phyloP scores from a whole-genome alignment of 2,888 invertebrate genomes.

The Trichacis sp. region DNA sequence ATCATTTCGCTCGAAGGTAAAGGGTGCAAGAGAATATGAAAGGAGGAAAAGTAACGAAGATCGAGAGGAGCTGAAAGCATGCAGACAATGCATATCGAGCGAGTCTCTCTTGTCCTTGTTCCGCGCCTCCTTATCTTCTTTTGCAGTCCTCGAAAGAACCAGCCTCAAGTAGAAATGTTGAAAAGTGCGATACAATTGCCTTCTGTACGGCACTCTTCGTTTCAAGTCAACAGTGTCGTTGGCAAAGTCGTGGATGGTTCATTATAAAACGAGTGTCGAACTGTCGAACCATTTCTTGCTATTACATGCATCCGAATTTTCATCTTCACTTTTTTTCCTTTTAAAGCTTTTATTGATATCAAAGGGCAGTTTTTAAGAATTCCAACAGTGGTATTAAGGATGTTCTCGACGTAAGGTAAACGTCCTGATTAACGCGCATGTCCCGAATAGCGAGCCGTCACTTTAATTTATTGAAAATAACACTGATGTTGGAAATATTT shows the following conservation, averaged over 20 bases:
- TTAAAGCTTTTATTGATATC: no score
- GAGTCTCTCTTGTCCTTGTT: conserved; percentile 19
- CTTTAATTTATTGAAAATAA: no score
- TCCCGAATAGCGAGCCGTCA: no score
- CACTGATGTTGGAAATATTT: no score
- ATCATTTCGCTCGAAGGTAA: not conserved
- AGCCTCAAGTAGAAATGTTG: conserved; percentile 24
- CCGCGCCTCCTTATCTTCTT: conserved; percentile 19
- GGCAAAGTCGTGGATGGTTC: conserved; percentile 25
- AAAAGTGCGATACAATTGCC: conserved; percentile 39
- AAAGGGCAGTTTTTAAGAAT: no score
- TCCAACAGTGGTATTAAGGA: no score
- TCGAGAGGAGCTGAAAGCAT: conserved; percentile 26
- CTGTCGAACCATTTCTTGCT: conserved; percentile 6
- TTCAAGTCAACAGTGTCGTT: conserved; percentile 35
- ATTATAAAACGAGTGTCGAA: conserved; percentile 19
- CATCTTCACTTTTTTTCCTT: no score
- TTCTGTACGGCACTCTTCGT: conserved; percentile 19
- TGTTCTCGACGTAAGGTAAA: no score
- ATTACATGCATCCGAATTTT: no score
- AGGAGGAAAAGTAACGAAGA: conserved; percentile 15
- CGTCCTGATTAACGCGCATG: no score
- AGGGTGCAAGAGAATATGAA: not conserved
- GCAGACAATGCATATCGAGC: conserved; percentile 51
- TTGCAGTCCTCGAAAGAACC: conserved; percentile 31